Percentiles rank a stretch among this genome's conserved stretches.
Conservation (phyloP, 92 coral and sea anemone genomes). For the Scolanthus callimorphus region DNA sequence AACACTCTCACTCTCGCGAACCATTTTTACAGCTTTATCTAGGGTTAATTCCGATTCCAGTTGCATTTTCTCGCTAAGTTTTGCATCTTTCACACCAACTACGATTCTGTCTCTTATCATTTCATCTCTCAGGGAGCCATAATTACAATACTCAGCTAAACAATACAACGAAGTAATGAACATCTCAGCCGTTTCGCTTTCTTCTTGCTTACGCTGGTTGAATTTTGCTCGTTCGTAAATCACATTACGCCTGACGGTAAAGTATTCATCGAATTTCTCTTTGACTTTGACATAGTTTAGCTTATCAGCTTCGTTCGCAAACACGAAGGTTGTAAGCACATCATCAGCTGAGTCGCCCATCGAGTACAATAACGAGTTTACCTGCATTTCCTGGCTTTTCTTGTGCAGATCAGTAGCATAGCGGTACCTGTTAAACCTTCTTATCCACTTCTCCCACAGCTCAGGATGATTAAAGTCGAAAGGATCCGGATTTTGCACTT, state of each 20-base stretch:
- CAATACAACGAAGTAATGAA: constrained; percentile 37
- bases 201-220: constrained; percentile 29
- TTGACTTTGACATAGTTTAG: constrained; percentile 15
- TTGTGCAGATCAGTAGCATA: constrained; percentile 27
- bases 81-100: constrained; percentile 28
- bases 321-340: constrained; percentile 8
- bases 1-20: too few relatives aligned
- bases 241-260: constrained; percentile 11
- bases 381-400: constrained; percentile 26
- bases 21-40: too few relatives aligned
- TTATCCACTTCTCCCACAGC: constrained; percentile 23
- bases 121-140: constrained; percentile 42
- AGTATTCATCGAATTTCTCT: constrained; percentile 19
- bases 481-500: constrained; percentile 8
- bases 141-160: constrained; percentile 43
- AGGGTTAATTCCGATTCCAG: constrained; percentile 37
- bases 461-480: constrained; percentile 18
- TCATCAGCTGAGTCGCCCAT: constrained; percentile 50
- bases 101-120: constrained; percentile 45
- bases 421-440: constrained; percentile 18
- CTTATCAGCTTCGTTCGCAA: constrained; percentile 3
- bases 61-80: constrained; percentile 34
- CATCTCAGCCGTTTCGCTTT: constrained; percentile 31
- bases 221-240: constrained; percentile 30
- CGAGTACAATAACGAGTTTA: constrained; percentile 20